These are phyloP conservation scores for Busseola fusca DNA, from an alignment of 2,888 invertebrate species.

Conservation along the genomic window DNA sequence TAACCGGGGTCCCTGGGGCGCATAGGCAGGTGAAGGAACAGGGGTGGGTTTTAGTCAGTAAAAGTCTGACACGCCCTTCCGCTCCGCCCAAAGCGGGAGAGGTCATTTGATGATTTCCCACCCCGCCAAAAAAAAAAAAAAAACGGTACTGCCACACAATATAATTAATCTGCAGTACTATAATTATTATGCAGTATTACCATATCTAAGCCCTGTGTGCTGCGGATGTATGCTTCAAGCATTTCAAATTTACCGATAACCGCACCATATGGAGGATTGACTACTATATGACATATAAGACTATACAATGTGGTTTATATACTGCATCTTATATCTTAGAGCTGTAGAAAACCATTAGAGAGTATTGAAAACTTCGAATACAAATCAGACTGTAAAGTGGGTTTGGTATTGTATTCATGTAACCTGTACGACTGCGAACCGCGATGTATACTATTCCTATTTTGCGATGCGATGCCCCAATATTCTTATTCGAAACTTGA, in stretches of 20 bases:
- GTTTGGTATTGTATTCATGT: constrained; percentile 42
- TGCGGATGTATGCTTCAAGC: constrained; percentile 38
- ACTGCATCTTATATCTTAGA: background rate
- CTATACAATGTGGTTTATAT: constrained; percentile 6
- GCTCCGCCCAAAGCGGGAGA: no score
- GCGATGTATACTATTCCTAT: constrained; percentile 48
- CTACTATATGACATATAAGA: constrained; percentile 6
- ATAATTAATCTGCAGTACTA: constrained; percentile 43
- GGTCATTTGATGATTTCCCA: no score
- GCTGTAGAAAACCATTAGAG: constrained; percentile 24
- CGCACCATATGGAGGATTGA: constrained; percentile 23
- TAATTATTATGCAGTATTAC: constrained; percentile 32
- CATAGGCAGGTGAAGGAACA: no score
- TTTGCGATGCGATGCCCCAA: constrained; percentile 54
- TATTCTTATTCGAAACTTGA: constrained; percentile 64
- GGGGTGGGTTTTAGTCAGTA: no score
- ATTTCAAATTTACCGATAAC: constrained; percentile 41
- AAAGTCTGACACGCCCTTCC: no score
- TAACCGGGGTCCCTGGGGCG: no score
- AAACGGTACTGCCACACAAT: constrained; percentile 22
- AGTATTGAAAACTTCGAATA: constrained; percentile 37
- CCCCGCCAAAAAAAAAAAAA: no score
- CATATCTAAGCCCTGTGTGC: constrained; percentile 15
- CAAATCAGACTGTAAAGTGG: constrained; percentile 38
- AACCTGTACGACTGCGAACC: constrained; percentile 38